Conservation (phyloP, 92 coral and sea anemone species). For the Muricea muricata region DNA sequence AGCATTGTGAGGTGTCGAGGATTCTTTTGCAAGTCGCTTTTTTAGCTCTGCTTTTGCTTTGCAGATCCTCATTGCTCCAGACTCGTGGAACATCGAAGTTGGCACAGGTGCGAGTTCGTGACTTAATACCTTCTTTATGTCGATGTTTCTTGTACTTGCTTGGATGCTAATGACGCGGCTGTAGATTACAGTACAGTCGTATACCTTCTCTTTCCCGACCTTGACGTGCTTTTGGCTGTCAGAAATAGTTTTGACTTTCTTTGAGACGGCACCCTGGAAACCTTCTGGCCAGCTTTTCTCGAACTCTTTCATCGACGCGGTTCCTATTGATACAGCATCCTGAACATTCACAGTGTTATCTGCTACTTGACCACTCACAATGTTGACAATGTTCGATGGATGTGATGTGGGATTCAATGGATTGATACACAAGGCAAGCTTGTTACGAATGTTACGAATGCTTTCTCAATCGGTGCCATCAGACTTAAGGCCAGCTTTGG, state of each 20-base stretch:
- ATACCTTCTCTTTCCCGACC: conserved; percentile 60
- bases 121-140: conserved; percentile 2
- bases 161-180: conserved; percentile 62
- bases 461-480: conserved; percentile 64
- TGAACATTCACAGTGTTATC: not conserved
- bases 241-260: conserved; percentile 46
- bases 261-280: conserved; percentile 47
- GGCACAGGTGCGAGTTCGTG: conserved; percentile 72
- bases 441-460: conserved; percentile 60
- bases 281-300: conserved; percentile 69
- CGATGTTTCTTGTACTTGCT: conserved; percentile 58
- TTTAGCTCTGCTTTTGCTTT: conserved; percentile 66
- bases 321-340: conserved; percentile 44
- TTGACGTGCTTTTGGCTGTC: conserved; percentile 49
- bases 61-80: conserved; percentile 64
- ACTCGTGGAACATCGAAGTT: conserved; percentile 68
- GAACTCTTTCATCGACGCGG: conserved; percentile 53
- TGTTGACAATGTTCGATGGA: conserved; percentile 64
- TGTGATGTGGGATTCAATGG: conserved; percentile 61
- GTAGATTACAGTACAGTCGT: conserved; percentile 64
- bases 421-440: conserved; percentile 63
- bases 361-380: conserved; percentile 67
- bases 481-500: conserved; percentile 43
- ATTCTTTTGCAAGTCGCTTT: conserved; percentile 60
- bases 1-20: conserved; percentile 33